Base-by-base conservation (phyloP, 2,888 invertebrate species). In the Isotomurus palustris region DNA sequence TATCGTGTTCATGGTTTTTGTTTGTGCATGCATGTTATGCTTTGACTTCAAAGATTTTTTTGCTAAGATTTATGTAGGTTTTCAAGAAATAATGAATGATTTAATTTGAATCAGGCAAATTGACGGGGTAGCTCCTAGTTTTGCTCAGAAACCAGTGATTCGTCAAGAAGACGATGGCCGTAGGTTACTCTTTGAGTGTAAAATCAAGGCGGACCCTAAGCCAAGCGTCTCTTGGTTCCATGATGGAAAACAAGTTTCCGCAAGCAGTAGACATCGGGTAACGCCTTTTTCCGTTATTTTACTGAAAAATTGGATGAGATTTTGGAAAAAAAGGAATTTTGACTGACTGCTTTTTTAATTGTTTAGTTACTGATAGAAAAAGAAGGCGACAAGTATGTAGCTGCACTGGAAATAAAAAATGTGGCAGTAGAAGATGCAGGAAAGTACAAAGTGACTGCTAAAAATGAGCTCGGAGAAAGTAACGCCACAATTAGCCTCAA, bases 381-480 rank as follows among this genome's bases (percentile, higher is more conserved):
- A 78, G 92, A 93, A 77, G 90, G 90, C 70, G 91, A 91, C 78
- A 90, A 91, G 74, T 93, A 91, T 80, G 87, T 91, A 80, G 91
- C 92, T 73, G 87, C 90, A 67, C 82, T 96, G 77, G 90, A 91
- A 78, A 91, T 97, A 75, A 85, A 84, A 80, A 91, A 91, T 77
- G 93, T 94, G 72, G 92, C 92, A 67, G 91, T 93, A 73, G 93
- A 93, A 82, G 93, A 94, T 82, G 93, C 93, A 78, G 94, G 93
- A 75, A 94, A 93, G 81, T 93, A 93, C 80, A 88, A 91, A 81
- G 92, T 94, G 73, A 92, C 90, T 73, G 93, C 93, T 73, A 95
- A 95, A 81, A 96, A 94, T 81, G 92, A 94, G 79, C 84, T 94
- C 73, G 96, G 96, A 76, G 95, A 96, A 79, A 92, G 92, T 76